A percentile compares a stretch with the other conserved stretches of the same genome.
phyloP scores from a whole-genome alignment of 2,113 vertebrate species.

The Podarcis raffonei region DNA sequence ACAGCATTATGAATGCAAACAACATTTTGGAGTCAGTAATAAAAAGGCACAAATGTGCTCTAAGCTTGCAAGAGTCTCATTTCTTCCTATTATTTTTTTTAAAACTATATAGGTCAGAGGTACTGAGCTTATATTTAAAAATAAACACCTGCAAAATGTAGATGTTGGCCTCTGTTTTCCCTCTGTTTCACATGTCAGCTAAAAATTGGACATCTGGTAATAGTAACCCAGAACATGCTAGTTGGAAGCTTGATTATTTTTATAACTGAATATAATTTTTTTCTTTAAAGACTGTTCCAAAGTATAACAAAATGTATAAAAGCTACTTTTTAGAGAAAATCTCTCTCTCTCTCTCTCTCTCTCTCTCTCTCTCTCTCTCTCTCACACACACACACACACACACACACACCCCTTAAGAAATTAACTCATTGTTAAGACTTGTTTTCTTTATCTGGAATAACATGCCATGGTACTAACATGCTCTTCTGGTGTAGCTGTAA shows the following conservation, averaged over 20 bases:
- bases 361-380: too few species aligned
- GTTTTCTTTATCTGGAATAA: not conserved
- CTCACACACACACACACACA: too few species aligned
- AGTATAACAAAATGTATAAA: not conserved
- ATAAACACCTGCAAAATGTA: slow-evolving; percentile 39
- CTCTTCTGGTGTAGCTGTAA: not conserved
- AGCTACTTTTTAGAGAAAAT: not conserved
- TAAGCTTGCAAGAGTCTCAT: slow-evolving; percentile 18
- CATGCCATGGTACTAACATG: not conserved
- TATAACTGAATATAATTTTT: slow-evolving; percentile 29
- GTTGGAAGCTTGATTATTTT: slow-evolving; percentile 33
- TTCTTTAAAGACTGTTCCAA: slow-evolving; percentile 38
- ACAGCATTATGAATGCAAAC: slow-evolving; percentile 20
- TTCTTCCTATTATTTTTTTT: slow-evolving; percentile 1
- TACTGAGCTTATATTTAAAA: slow-evolving; percentile 8
- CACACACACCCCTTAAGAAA: not conserved
- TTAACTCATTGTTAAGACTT: not conserved
- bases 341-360: not conserved
- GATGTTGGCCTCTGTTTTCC: slow-evolving; percentile 12
- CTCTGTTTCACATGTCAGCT: slow-evolving; percentile 31
- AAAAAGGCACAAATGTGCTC: slow-evolving; percentile 31
- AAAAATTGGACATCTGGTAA: slow-evolving; percentile 49
- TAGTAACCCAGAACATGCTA: slow-evolving; percentile 24
- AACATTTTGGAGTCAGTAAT: not conserved
- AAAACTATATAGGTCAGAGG: slow-evolving; percentile 2